These are phyloP conservation scores for Epirrhoe alternata DNA, from an alignment of 2,888 invertebrate genomes.

Conservation along the genomic window DNA sequence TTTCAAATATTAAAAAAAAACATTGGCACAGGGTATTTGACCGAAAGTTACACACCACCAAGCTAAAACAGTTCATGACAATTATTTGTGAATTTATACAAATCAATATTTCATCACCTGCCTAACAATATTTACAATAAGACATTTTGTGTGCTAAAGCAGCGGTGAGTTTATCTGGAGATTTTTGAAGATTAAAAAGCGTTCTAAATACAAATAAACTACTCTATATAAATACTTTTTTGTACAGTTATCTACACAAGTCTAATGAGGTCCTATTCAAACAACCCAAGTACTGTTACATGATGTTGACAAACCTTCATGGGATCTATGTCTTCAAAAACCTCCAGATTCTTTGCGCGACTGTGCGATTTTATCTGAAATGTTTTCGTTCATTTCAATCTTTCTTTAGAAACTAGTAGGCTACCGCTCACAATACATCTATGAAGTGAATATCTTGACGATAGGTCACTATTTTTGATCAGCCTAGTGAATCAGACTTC, in stretches of 20 bases:
- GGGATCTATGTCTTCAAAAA: slow-evolving; percentile 76
- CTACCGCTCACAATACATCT: background rate
- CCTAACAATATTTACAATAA: background rate
- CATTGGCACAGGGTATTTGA: no score
- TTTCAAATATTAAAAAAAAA: no score
- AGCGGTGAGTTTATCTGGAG: slow-evolving; percentile 57
- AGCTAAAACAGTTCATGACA: no score
- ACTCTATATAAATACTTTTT: slow-evolving; percentile 30
- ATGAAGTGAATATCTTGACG: background rate
- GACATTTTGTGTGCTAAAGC: slow-evolving; percentile 32
- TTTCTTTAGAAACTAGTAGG: slow-evolving; percentile 6
- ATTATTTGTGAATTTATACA: no score
- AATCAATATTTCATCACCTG: background rate
- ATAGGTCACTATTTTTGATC: background rate
- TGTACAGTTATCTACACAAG: slow-evolving; percentile 32
- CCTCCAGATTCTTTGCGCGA: slow-evolving; percentile 73
- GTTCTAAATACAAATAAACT: slow-evolving; percentile 33
- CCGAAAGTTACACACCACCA: no score
- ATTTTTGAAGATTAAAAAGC: slow-evolving; percentile 66
- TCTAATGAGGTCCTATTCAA: slow-evolving; percentile 11
- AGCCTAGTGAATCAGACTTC: no score
- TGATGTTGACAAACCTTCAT: slow-evolving; percentile 66
- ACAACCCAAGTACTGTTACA: slow-evolving; percentile 28
- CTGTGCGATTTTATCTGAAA: slow-evolving; percentile 70
- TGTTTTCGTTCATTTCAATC: slow-evolving; percentile 44